A percentile compares a stretch with the other conserved stretches of the same genome.
These are phyloP conservation scores for Bolinopsis microptera DNA, from an alignment of 37 sponge, comb jelly and placozoan genomes.

Conservation along the genomic window DNA sequence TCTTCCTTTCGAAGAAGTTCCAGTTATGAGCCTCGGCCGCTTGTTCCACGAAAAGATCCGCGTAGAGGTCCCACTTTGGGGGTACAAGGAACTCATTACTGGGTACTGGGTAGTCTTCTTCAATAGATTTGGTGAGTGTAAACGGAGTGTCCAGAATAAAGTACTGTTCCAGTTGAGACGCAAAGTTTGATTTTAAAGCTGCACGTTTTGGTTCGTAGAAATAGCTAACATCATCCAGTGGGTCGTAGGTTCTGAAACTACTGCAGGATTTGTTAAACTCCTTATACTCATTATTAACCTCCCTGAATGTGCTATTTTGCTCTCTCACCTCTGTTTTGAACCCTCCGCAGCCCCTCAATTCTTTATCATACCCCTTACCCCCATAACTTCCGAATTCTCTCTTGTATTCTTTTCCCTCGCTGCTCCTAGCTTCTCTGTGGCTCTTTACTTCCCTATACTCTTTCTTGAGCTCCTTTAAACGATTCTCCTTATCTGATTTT, in stretches of 20 bases:
- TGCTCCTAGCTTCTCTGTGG: background rate
- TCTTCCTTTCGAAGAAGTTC: background rate
- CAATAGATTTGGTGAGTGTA: background rate
- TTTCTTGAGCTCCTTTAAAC: background rate
- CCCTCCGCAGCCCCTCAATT: background rate
- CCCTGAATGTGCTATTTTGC: too few species aligned
- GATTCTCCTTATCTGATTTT: background rate
- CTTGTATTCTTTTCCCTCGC: background rate
- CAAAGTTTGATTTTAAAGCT: background rate
- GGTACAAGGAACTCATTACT: background rate
- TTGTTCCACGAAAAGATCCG: background rate
- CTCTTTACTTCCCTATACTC: background rate
- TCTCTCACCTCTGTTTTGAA: background rate
- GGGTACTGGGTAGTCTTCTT: background rate
- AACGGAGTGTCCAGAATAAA: background rate
- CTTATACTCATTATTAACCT: background rate
- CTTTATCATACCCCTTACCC: too few species aligned
- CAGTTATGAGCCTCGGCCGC: background rate
- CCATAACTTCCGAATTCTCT: background rate
- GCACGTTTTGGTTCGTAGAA: background rate
- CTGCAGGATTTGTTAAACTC: background rate
- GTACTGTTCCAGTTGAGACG: background rate
- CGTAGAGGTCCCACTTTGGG: background rate
- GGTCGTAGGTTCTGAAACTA: background rate
- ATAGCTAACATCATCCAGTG: background rate